Evolutionary conservation across 2,797 vertebrate species (phyloP), one percentile per base, ranked within the genome.

Genomic region (Muscicapa striata): DNA sequence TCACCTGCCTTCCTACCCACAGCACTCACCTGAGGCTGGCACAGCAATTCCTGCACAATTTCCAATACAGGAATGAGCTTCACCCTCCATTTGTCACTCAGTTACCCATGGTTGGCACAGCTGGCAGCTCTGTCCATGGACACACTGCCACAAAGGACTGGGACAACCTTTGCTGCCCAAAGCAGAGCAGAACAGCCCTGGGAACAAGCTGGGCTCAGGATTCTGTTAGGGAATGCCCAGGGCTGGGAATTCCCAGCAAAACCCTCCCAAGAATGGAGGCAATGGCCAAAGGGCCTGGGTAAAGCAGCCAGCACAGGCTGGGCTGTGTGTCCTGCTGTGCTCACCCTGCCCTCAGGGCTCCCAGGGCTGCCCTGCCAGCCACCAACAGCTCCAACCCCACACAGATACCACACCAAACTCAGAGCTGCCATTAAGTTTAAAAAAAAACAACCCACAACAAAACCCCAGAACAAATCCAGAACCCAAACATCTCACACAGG

Each of bases 151-250:
- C 0, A 0, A 13, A 11, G 66, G 45, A 5, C 62, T 1, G 20
- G 51, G n/a, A 15, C 13, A 0, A 9, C 14, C 48, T 49, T 5
- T 26, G 66, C 29, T 24, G 67, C 61, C 2, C 0, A 11, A 4
- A 12, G 69, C 6, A 13, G 40, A 29, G 8, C 38, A 23, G 9
- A 15, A 3, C 8, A 18, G 69, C 63, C 15, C 3, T 8, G 67
- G 54, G 58, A 24, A 29, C 5, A 11, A 10, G 13, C 3, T 1
- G 15, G 52, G 32, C 11, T 79, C 67, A 19, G 59, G 51, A 16
- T 8, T 4, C 49, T 54, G 1, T 1, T 0, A 3, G 1, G 1
- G 12, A 5, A 5, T 1, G 4, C 51, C 36, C 86, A 1, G 22
- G 52, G 68, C 73, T 48, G 77, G 69, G 29, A 57, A 41, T 3